Conservation (phyloP, 2,888 invertebrate genomes). For the Acrobasis consociella region DNA sequence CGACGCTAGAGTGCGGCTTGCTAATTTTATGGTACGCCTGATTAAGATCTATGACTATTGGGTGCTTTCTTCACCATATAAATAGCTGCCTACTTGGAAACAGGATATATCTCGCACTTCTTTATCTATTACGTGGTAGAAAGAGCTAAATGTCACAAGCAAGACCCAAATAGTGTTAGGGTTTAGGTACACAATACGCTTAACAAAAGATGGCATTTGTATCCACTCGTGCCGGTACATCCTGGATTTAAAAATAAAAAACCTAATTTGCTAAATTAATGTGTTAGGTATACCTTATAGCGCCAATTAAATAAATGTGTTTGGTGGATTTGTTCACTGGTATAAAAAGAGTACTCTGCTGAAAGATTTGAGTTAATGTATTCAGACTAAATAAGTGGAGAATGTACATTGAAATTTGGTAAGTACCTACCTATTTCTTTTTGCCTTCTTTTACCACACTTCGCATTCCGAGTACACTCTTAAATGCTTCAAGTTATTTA, state of each 20-base stretch:
- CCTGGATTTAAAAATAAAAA: too few species aligned
- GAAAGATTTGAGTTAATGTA: background rate
- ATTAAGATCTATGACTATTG: conserved; percentile 15
- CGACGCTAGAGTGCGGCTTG: conserved; percentile 27
- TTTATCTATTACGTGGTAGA: too few species aligned
- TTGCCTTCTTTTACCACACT: conserved; percentile 1
- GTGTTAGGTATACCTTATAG: too few species aligned
- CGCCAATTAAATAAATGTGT: too few species aligned
- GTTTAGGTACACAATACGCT: too few species aligned
- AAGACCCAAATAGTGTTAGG: too few species aligned
- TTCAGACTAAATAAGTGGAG: background rate
- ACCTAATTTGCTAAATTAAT: too few species aligned
- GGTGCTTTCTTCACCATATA: background rate
- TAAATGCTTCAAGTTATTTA: background rate
- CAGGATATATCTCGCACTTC: too few species aligned
- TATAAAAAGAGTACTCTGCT: background rate
- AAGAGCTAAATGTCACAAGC: too few species aligned
- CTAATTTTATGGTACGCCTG: conserved; percentile 17
- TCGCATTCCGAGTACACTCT: background rate
- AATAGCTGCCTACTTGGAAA: background rate
- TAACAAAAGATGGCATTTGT: too few species aligned
- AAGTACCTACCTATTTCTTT: background rate
- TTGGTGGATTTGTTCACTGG: too few species aligned
- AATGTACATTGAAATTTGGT: background rate
- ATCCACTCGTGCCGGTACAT: too few species aligned